Conservation (phyloP, 2,888 invertebrate genomes). For the Aplocera efformata region DNA sequence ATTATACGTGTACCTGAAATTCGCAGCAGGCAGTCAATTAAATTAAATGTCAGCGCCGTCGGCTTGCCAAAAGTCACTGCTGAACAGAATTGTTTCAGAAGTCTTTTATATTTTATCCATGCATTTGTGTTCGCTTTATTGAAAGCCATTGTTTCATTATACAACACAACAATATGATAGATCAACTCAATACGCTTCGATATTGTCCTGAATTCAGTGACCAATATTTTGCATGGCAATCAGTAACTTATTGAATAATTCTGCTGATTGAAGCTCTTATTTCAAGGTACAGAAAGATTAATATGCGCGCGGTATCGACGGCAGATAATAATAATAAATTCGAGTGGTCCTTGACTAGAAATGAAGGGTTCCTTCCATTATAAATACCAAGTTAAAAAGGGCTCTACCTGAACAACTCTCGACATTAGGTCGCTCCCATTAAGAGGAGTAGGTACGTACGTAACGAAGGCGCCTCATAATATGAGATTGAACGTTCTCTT, state of each 20-base stretch:
- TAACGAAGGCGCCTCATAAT: constrained; percentile 56
- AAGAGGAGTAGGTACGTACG: constrained; percentile 53
- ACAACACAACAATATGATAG: constrained; percentile 11
- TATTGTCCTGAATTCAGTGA: constrained; percentile 5
- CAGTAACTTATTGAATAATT: constrained; percentile 8
- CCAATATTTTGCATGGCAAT: constrained; percentile 7
- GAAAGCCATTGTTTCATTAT: constrained; percentile 16
- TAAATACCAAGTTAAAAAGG: constrained; percentile 58
- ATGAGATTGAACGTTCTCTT: constrained; percentile 34
- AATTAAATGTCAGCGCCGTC: constrained; percentile 68
- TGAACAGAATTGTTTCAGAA: constrained; percentile 46
- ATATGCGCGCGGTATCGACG: constrained; percentile 14
- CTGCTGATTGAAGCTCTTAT: too few relatives aligned
- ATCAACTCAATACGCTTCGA: constrained; percentile 7
- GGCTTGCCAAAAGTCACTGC: constrained; percentile 50
- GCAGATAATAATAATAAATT: constrained; percentile 27
- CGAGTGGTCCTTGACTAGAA: constrained; percentile 29
- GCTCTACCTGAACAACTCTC: constrained; percentile 55
- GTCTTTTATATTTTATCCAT: constrained; percentile 36
- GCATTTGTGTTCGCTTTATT: constrained; percentile 31
- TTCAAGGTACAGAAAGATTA: constrained; percentile 6
- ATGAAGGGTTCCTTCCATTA: constrained; percentile 50
- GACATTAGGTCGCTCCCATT: constrained; percentile 55
- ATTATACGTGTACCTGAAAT: too few relatives aligned
- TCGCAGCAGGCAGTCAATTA: constrained; percentile 57